Evolutionary conservation across 2,888 invertebrate species (phyloP).

Genomic region (Dermolepida albohirtum): DNA sequence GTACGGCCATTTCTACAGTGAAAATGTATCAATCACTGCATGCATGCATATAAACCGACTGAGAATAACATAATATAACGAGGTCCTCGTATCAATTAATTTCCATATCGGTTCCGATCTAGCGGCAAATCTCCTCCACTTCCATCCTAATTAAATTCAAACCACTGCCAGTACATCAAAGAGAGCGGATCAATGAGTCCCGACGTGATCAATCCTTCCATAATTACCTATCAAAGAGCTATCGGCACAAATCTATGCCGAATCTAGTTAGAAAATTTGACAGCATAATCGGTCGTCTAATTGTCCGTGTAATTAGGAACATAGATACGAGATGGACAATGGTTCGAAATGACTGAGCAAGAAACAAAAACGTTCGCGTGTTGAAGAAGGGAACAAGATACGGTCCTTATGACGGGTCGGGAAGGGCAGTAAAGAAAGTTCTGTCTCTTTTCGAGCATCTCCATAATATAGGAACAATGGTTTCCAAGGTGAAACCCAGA

Average conservation of each 20-base stretch:
- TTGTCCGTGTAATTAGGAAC: slow-evolving; percentile 39
- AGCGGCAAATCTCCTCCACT: slow-evolving; percentile 22
- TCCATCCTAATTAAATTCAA: slow-evolving; percentile 35
- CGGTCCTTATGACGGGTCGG: not conserved
- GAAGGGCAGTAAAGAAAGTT: slow-evolving; percentile 11
- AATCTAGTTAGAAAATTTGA: slow-evolving; percentile 44
- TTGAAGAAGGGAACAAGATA: slow-evolving; percentile 6
- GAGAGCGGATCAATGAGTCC: slow-evolving; percentile 22
- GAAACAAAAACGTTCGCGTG: slow-evolving; percentile 24
- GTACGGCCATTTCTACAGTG: too few relatives aligned
- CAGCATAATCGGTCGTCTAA: slow-evolving; percentile 42
- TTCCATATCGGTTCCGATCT: slow-evolving; percentile 23
- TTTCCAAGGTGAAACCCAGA: not conserved
- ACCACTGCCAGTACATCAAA: slow-evolving; percentile 27
- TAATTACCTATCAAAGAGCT: slow-evolving; percentile 38
- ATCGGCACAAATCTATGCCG: slow-evolving; percentile 23
- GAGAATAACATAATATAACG: slow-evolving; percentile 1
- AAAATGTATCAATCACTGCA: too few relatives aligned
- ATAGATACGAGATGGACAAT: slow-evolving; percentile 34
- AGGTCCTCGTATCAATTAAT: slow-evolving; percentile 30
- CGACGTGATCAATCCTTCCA: slow-evolving; percentile 33
- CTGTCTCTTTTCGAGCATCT: not conserved
- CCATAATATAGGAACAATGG: slow-evolving; percentile 21
- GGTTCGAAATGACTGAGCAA: slow-evolving; percentile 38
- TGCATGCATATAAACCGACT: too few relatives aligned